Base-by-base conservation (phyloP, 1,140 invertebrate species). In the Cataglyphis hispanica region DNA sequence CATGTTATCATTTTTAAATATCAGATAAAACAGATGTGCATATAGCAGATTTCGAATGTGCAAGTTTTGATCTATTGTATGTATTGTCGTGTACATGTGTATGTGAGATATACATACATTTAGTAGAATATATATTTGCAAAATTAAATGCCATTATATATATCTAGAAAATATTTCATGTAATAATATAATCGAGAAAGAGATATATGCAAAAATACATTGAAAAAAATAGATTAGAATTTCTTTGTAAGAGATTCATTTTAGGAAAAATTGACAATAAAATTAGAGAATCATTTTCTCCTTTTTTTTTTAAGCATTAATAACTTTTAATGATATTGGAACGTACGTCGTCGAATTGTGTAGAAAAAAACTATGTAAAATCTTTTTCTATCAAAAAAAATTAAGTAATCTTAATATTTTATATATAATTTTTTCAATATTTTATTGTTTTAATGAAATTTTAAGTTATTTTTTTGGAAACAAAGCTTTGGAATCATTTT, bases 11-110 rank as follows among this genome's bases (percentile, higher is more conserved):
- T 69, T 37, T 22, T 46, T 67, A 53, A 22, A 31, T 5, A 8
- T 25, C 2, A 89, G 83, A 34, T 74, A 58, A 81, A 72, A 63
- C 63, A 76, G 40, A 83, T 46, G 19, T 81, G 37, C 27, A 87
- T 70, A 25, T 56, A 70, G 22, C 19, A 56, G 10, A 37, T 67
- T 84, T 77, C 13, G 22, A 25, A 11, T 50, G 5, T 31, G 25
- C 25, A 58, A 69, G 13, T 74, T 40, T 27, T 27, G 22, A 31
- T 76, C 22, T 76, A 40, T 25, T 61, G 8, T 61, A 43, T 76
- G 16, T 61, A 61, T 37, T 63, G 19, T 43, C 64, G n/a, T 13
- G n/a, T 64, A 19, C 43, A 6, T 22, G 22, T 58, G 3, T 86
- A 43, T 50, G 58, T 78, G 13, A 46, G 46, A 64, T 27, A 19